Percentiles rank a stretch among this genome's conserved stretches.
These are phyloP conservation scores for Streptopelia turtur DNA, from an alignment of 2,797 vertebrate genomes.

Conservation along the genomic window DNA sequence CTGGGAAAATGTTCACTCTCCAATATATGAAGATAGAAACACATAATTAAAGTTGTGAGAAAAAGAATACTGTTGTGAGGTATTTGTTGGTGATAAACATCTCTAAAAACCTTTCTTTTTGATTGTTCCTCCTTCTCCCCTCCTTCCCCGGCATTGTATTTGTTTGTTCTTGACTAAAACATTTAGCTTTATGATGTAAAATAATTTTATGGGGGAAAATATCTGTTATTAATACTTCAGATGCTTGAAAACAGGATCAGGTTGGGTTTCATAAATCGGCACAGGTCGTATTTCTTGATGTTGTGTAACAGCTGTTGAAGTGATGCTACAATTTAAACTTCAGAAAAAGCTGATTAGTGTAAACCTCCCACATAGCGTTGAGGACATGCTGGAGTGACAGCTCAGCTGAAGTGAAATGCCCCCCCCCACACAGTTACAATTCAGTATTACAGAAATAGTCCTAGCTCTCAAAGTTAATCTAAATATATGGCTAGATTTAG, in stretches of 20 bases:
- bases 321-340: slow-evolving; percentile 47
- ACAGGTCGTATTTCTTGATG: not conserved
- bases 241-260: not conserved
- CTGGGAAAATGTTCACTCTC: not conserved
- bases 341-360: slow-evolving; percentile 65
- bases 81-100: not conserved
- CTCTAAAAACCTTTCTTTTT: not conserved
- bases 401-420: not conserved
- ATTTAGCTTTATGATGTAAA: not conserved
- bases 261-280: not conserved
- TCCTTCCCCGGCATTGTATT: not conserved
- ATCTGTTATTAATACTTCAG: not conserved
- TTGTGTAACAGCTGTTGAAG: slow-evolving; percentile 48
- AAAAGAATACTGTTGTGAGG: not conserved
- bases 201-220: not conserved
- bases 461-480: not conserved
- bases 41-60: not conserved
- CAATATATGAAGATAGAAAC: not conserved
- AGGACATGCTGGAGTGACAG: slow-evolving; percentile 11
- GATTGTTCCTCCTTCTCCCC: too few species aligned
- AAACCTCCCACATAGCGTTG: slow-evolving; percentile 13
- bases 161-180: not conserved
- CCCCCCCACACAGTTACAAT: not conserved
- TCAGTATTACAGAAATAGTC: not conserved
- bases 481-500: not conserved